phyloP scores from a whole-genome alignment of 35 echinoderm and acorn worm species.

The Patiria miniata region DNA sequence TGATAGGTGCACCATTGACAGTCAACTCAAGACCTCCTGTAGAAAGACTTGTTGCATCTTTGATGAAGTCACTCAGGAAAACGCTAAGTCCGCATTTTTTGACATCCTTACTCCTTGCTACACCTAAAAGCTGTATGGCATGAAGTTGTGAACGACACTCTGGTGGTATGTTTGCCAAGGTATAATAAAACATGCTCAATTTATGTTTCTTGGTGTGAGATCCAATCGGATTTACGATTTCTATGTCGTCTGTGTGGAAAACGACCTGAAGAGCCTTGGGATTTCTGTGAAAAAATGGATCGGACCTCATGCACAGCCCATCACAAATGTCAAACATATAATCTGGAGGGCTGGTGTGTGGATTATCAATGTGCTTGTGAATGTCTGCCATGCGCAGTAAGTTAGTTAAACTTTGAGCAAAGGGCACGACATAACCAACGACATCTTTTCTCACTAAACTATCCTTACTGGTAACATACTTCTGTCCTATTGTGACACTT shows the following conservation, averaged over 20 bases:
- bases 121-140: slow-evolving; percentile 48
- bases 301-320: background rate
- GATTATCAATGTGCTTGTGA: slow-evolving; percentile 3
- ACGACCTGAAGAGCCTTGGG: slow-evolving; percentile 15
- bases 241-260: slow-evolving; percentile 42
- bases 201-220: slow-evolving; percentile 57
- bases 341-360: background rate
- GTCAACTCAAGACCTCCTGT: slow-evolving; percentile 18
- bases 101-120: slow-evolving; percentile 38
- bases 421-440: slow-evolving; percentile 25
- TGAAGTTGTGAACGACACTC: slow-evolving; percentile 36
- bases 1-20: slow-evolving; percentile 8
- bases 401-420: slow-evolving; percentile 14
- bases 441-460: background rate
- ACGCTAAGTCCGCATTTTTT: slow-evolving; percentile 24
- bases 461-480: slow-evolving; percentile 20
- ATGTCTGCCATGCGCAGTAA: background rate
- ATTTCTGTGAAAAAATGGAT: background rate
- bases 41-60: background rate
- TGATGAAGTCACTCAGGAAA: slow-evolving; percentile 43
- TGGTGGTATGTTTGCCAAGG: slow-evolving; percentile 53
- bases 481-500: background rate
- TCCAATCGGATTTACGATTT: slow-evolving; percentile 66
- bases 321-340: slow-evolving; percentile 8
- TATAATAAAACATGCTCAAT: slow-evolving; percentile 47